Conservation (phyloP, 2,113 vertebrate genomes). For the Carettochelys insculpta region DNA sequence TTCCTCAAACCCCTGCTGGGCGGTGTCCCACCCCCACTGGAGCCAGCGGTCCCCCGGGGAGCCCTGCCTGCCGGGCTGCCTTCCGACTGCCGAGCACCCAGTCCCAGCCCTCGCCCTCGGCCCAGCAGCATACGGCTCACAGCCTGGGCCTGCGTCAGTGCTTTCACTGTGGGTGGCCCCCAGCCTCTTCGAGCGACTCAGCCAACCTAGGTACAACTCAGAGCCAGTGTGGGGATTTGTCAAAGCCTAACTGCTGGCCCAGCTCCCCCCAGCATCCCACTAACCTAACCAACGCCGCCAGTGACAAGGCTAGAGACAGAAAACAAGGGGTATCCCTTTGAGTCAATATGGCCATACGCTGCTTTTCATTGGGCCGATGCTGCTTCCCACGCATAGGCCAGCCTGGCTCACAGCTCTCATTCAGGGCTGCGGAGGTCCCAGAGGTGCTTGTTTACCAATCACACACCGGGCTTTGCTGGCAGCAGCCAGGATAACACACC, state of each 20-base stretch:
- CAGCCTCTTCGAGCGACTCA: not conserved
- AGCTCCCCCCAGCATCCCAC: constrained; percentile 3
- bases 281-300: constrained; percentile 31
- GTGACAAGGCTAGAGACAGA: constrained; percentile 11
- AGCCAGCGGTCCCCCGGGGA: not conserved
- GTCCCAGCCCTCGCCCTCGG: not conserved
- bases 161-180: not conserved
- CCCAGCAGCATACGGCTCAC: too few relatives aligned
- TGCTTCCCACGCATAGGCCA: not conserved
- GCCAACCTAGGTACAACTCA: not conserved
- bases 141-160: not conserved
- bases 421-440: not conserved
- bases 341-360: not conserved
- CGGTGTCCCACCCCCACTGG: not conserved
- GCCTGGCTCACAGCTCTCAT: not conserved
- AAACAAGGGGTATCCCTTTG: constrained; percentile 33
- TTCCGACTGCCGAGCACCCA: not conserved
- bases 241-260: not conserved
- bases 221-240: not conserved
- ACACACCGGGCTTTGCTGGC: not conserved
- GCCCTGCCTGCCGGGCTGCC: not conserved
- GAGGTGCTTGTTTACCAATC: not conserved
- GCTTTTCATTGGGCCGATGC: not conserved
- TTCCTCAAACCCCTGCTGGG: not conserved
- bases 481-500: not conserved